These are phyloP conservation scores for Ecdyonurus torrentis DNA, from an alignment of 2,888 invertebrate species.

Conservation along the genomic window DNA sequence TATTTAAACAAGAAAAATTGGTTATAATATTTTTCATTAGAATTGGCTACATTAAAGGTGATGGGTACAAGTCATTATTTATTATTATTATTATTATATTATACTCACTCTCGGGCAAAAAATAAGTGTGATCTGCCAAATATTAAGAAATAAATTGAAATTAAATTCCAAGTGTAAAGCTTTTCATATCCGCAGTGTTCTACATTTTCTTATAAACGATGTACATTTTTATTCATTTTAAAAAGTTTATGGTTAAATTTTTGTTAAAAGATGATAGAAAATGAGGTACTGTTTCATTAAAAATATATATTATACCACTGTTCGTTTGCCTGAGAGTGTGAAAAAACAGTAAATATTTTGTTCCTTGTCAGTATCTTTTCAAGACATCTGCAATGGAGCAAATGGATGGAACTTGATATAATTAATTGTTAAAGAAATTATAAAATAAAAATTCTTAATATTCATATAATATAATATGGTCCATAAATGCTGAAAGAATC, in stretches of 20 bases:
- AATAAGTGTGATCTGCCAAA: background rate
- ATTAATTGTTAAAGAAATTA: background rate
- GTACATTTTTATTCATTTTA: background rate
- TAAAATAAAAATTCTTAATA: background rate
- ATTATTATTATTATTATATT: too few relatives aligned
- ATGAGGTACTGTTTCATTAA: background rate
- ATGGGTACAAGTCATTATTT: background rate
- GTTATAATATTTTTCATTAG: background rate
- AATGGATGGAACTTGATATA: background rate
- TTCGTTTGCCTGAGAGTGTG: background rate
- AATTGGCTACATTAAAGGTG: background rate
- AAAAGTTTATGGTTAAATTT: background rate
- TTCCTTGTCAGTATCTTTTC: background rate
- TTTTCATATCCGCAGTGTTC: background rate
- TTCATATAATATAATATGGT: background rate
- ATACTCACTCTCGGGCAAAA: background rate
- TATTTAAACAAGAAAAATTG: background rate
- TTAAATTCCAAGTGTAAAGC: background rate
- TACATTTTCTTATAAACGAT: background rate
- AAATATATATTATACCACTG: background rate
- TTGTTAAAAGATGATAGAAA: background rate
- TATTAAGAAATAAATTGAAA: background rate
- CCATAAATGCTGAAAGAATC: background rate
- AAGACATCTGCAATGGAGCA: background rate
- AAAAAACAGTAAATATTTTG: background rate